Evolutionary conservation across 2,888 invertebrate genomes (phyloP).

Genomic region (Onchidella celtica): DNA sequence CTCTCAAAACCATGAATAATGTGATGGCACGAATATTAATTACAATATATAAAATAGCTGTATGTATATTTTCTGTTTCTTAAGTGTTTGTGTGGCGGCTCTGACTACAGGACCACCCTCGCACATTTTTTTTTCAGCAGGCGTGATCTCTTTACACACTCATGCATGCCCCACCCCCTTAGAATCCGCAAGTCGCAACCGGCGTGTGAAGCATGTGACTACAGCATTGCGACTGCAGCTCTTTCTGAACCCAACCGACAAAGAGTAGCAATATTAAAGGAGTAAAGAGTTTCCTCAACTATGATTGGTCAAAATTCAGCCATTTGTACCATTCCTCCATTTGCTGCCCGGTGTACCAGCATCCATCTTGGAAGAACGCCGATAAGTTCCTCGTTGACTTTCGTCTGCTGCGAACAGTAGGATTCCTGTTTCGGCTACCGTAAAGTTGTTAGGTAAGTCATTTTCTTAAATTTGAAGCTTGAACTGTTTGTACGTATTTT

Average conservation of each 20-base stretch:
- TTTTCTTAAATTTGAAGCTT: background rate
- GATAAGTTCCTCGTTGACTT: slow-evolving; percentile 4
- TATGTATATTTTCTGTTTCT: too few species aligned
- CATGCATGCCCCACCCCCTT: background rate
- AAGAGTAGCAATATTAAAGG: slow-evolving; percentile 1
- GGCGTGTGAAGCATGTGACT: slow-evolving; percentile 10
- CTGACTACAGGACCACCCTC: too few species aligned
- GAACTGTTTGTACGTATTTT: background rate
- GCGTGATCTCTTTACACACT: too few species aligned
- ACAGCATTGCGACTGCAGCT: too few species aligned
- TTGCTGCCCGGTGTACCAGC: slow-evolving; percentile 33
- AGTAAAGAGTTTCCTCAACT: background rate
- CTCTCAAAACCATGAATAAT: too few species aligned
- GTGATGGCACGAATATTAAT: too few species aligned
- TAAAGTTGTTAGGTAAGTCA: slow-evolving; percentile 7
- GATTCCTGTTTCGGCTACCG: background rate
- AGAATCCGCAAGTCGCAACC: background rate
- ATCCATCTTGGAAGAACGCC: slow-evolving; percentile 35
- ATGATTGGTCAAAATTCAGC: slow-evolving; percentile 28
- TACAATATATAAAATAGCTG: too few species aligned
- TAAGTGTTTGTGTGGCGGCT: too few species aligned
- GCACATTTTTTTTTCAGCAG: too few species aligned
- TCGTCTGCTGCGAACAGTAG: slow-evolving; percentile 6
- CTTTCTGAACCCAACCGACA: slow-evolving; percentile 8
- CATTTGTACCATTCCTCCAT: background rate